Evolutionary conservation across 2,888 invertebrate species (phyloP), one percentile per base, ranked within the genome.

Genomic region (Homarus gammarus): DNA sequence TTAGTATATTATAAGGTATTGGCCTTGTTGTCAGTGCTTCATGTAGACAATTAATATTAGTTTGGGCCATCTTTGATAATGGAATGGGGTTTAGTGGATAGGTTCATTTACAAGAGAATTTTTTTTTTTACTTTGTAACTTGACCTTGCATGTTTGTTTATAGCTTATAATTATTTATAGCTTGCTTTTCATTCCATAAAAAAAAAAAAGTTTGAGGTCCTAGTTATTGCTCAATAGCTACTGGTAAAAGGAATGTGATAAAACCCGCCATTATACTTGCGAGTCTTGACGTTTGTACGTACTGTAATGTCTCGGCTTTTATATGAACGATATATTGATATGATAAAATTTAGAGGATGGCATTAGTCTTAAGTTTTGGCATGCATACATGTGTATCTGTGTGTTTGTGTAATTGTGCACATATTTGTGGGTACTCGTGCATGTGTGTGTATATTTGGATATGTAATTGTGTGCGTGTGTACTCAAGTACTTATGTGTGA

Each of bases 341-440:
- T 49, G 49, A 49, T 49, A 49, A 44, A 44, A 15, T 1, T 49
- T 12, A 1, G 8, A 12, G 15, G 15, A 12, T 49, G 1, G 10
- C 49, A 49, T 1, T 12, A 49, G 49, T 12, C n/a, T 12, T 12
- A 49, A 12, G 8, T 49, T 15, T 49, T 49, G 8, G 49, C 49
- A 82, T 68, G 38, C 27, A 82, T 68, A 82, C 40, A 64, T 68
- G 5, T 82, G 49, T 82, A 82, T 82, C 64, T 82, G 38, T 68
- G 64, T 82, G 64, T 64, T 38, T 61, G 27, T 82, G 38, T 82
- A 36, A 64, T 22, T 82, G n/a, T 82, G 64, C 36, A 64, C 49
- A 64, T 82, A 82, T 82, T 49, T 82, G 64, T 64, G 38, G 33
- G 10, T 64, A 64, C 51, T 31, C 56, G 56, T 31, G 51, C 56